phyloP scores from a whole-genome alignment of 2,888 invertebrate genomes.

The Augochlorella aurata region DNA sequence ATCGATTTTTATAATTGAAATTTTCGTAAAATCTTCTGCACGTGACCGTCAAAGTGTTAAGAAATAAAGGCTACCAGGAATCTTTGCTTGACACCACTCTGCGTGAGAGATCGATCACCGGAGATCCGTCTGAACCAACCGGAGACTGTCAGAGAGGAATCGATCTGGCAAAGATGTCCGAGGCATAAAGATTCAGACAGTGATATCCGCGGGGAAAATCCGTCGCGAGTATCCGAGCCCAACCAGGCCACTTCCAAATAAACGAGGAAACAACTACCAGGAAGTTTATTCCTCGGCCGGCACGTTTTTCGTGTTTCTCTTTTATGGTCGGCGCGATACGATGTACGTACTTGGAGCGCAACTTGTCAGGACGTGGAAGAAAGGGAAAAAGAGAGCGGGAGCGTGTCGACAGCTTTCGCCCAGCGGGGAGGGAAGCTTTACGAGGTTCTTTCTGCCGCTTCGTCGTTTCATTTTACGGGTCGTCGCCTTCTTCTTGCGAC shows the following conservation, averaged over 20 bases:
- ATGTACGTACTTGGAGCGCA: conserved; percentile 35
- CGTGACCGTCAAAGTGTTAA: no score
- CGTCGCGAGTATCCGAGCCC: conserved; percentile 21
- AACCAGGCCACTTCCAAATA: conserved; percentile 23
- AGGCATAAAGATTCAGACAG: conserved; percentile 13
- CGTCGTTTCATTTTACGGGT: conserved; percentile 72
- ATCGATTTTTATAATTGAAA: no score
- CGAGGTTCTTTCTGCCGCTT: conserved; percentile 59
- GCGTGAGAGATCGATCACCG: no score
- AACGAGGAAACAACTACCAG: conserved; percentile 51
- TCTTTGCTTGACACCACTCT: no score
- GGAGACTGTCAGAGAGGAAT: not conserved
- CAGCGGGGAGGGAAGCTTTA: conserved; percentile 58
- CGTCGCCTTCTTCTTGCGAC: conserved; percentile 66
- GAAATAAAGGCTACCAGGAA: no score
- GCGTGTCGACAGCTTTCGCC: conserved; percentile 51
- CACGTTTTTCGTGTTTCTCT: conserved; percentile 50
- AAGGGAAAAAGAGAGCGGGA: conserved; percentile 33
- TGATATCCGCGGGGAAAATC: conserved; percentile 14
- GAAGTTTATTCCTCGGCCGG: conserved; percentile 58
- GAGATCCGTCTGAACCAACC: not conserved
- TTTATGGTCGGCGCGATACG: conserved; percentile 54
- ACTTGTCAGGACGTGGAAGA: conserved; percentile 34
- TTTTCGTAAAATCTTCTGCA: no score
- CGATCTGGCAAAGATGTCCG: not conserved